Percentiles rank a stretch among this genome's conserved stretches.
phyloP scores from a whole-genome alignment of 2,113 vertebrate genomes.

The Prunella himalayana region DNA sequence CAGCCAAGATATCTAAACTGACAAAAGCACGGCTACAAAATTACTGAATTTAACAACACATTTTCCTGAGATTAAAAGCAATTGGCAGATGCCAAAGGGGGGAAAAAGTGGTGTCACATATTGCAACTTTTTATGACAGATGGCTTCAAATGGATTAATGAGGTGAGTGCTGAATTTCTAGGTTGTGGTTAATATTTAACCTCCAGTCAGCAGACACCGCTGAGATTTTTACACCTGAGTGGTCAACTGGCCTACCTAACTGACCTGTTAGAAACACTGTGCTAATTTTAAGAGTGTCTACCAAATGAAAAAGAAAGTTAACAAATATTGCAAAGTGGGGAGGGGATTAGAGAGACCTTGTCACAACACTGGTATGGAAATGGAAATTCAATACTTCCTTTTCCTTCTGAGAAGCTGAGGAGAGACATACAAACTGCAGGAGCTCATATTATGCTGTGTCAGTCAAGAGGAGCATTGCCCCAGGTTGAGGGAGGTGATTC shows the following conservation, averaged over 20 bases:
- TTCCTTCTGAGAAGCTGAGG: neutral
- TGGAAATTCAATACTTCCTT: neutral
- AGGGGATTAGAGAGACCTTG: neutral
- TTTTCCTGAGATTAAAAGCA: neutral
- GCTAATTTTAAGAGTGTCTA: neutral
- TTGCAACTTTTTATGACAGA: conserved; percentile 46
- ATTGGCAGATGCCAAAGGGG: neutral
- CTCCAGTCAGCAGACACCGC: neutral
- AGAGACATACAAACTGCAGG: neutral
- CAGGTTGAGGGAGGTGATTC: neutral
- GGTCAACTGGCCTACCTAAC: neutral
- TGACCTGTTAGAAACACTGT: neutral
- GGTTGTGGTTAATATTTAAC: conserved; percentile 28
- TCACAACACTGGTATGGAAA: neutral
- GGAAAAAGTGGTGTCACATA: neutral
- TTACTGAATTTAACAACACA: neutral
- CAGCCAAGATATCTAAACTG: neutral
- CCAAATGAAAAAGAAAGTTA: neutral
- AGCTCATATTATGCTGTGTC: neutral
- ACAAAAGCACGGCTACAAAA: neutral
- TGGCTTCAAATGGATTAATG: conserved; percentile 48
- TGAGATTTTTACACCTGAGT: neutral
- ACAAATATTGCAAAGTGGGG: neutral
- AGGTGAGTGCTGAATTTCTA: conserved; percentile 35
- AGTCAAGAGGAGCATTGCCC: neutral